Conservation (phyloP, 2,888 invertebrate species). For the Drosophila pegasa region DNA sequence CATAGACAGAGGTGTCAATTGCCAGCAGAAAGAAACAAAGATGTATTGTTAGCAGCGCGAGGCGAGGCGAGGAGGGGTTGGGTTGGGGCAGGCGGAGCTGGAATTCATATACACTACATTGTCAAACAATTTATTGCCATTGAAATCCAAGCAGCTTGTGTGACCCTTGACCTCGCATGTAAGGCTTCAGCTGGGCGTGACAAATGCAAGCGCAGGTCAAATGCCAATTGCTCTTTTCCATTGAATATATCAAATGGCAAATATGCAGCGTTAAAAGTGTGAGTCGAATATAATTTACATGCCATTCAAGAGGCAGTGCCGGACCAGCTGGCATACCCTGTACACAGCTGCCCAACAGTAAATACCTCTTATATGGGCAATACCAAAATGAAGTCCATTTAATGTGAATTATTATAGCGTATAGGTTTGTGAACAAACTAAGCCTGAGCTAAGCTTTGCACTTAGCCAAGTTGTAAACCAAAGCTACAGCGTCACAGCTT, state of each 20-base stretch:
- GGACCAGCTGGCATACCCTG: background rate
- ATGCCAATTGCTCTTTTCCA: constrained; percentile 26
- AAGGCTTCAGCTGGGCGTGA: background rate
- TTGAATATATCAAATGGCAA: constrained; percentile 3
- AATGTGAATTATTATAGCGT: background rate
- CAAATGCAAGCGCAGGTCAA: constrained; percentile 35
- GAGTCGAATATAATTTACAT: constrained; percentile 4
- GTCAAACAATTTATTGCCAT: constrained; percentile 44
- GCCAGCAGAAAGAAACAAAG: constrained; percentile 11
- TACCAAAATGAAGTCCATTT: background rate
- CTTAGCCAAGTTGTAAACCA: constrained; percentile 23
- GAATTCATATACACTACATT: constrained; percentile 10
- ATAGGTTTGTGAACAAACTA: background rate
- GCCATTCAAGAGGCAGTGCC: background rate
- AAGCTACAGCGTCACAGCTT: background rate
- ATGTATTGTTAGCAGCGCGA: background rate
- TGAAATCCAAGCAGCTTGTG: constrained; percentile 35
- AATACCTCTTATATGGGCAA: background rate
- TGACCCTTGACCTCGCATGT: constrained; percentile 28
- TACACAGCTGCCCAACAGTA: background rate
- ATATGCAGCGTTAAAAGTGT: background rate
- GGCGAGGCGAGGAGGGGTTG: too few species aligned
- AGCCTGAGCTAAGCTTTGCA: background rate
- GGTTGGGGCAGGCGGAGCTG: too few species aligned
- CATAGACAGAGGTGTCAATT: constrained; percentile 21